Conservation (phyloP, 2,113 vertebrate genomes). For the Kryptolebias marmoratus region DNA sequence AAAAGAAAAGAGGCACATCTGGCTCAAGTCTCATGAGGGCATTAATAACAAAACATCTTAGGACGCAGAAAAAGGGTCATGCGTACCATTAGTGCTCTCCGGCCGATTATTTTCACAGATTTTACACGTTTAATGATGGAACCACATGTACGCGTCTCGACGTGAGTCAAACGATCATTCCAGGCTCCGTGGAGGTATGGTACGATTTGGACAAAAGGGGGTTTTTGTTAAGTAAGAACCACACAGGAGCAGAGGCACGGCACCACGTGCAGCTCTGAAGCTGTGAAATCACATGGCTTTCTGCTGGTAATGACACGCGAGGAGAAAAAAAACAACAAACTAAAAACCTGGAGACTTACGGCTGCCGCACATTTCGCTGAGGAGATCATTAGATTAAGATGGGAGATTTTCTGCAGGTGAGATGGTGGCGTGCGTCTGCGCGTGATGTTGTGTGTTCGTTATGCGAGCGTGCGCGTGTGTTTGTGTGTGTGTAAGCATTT, state of each 20-base stretch:
- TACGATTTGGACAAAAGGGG: constrained; percentile 4
- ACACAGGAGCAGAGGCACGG: constrained; percentile 9
- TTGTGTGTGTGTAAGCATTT: constrained; percentile 20
- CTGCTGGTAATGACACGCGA: constrained; percentile 28
- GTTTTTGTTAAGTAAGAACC: constrained; percentile 35
- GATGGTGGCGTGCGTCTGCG: constrained; percentile 19
- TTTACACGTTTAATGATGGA: constrained; percentile 44
- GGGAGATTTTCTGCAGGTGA: constrained; percentile 47
- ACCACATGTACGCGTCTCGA: constrained; percentile 53
- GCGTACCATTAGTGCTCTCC: constrained; percentile 13
- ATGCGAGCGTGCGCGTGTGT: constrained; percentile 1
- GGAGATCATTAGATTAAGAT: background rate
- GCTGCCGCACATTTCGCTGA: too few relatives aligned
- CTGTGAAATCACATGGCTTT: constrained; percentile 26
- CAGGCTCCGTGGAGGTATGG: constrained; percentile 28
- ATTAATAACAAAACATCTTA: constrained; percentile 15
- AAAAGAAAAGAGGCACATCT: background rate
- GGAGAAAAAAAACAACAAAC: too few relatives aligned
- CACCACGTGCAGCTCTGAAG: constrained; percentile 31
- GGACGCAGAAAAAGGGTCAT: background rate
- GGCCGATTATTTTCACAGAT: constrained; percentile 18
- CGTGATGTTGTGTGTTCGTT: background rate
- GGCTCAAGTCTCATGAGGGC: background rate
- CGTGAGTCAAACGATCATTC: constrained; percentile 34
- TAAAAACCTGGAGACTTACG: too few relatives aligned